Evolutionary conservation across 2,113 vertebrate species (phyloP).

Genomic region (Hypanus sabinus): DNA sequence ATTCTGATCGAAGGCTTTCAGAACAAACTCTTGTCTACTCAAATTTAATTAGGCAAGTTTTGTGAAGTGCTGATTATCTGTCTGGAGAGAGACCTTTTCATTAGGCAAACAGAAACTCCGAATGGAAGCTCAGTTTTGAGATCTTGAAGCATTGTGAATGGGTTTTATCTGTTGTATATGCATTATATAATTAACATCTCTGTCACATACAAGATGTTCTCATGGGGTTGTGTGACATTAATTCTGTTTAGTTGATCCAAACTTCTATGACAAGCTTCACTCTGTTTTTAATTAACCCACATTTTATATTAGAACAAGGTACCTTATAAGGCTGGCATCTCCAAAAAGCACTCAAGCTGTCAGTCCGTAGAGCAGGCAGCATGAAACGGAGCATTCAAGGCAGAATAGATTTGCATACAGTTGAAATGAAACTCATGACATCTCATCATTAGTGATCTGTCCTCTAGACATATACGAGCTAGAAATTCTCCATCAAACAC

Average conservation of each 20-base stretch:
- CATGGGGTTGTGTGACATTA: neutral
- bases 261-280: neutral
- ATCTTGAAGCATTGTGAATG: neutral
- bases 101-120: neutral
- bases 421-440: neutral
- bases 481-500: neutral
- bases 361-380: neutral
- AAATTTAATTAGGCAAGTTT: neutral
- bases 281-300: neutral
- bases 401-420: neutral
- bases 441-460: neutral
- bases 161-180: neutral
- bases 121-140: neutral
- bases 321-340: neutral
- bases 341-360: neutral
- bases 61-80: neutral
- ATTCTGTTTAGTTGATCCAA: neutral
- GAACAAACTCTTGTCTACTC: neutral
- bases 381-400: neutral
- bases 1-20: neutral
- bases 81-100: neutral
- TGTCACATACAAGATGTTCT: neutral
- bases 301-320: neutral
- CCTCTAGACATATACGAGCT: neutral
- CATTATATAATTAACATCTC: neutral